Conservation (phyloP, 2,797 vertebrate species). For the Hydrophis major region DNA sequence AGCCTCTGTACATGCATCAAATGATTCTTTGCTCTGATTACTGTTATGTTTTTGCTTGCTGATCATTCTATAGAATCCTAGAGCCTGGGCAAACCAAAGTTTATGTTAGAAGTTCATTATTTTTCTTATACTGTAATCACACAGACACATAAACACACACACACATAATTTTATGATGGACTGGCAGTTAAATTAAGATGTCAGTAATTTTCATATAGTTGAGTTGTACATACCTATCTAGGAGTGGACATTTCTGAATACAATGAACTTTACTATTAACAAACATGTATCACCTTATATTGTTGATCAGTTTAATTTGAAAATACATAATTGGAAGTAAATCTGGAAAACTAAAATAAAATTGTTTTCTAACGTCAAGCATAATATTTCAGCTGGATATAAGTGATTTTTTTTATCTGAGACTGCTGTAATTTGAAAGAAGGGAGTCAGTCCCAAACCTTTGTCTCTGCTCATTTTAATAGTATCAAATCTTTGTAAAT, state of each 20-base stretch:
- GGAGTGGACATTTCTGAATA: neutral
- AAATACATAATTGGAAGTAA: neutral
- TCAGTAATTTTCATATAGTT: neutral
- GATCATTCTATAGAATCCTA: neutral
- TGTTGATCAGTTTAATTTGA: neutral
- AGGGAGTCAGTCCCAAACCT: too few species aligned
- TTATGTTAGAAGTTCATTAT: neutral
- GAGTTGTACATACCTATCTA: neutral
- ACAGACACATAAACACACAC: neutral
- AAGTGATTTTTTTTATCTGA: neutral
- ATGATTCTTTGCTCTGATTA: neutral
- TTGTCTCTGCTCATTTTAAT: neutral
- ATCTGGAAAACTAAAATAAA: neutral
- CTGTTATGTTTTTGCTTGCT: neutral
- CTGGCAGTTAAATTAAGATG: neutral
- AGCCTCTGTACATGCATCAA: conserved; percentile 2
- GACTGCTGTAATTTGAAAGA: neutral
- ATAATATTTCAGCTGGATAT: neutral
- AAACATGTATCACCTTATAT: neutral
- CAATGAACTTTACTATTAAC: neutral
- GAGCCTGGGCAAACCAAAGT: neutral
- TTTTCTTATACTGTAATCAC: neutral
- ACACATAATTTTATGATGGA: neutral
- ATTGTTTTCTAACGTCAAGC: neutral
- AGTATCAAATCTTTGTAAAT: neutral